Evolutionary conservation across 2,797 vertebrate species (phyloP), one percentile per base, ranked within the genome.

Genomic region (Perodicticus potto): DNA sequence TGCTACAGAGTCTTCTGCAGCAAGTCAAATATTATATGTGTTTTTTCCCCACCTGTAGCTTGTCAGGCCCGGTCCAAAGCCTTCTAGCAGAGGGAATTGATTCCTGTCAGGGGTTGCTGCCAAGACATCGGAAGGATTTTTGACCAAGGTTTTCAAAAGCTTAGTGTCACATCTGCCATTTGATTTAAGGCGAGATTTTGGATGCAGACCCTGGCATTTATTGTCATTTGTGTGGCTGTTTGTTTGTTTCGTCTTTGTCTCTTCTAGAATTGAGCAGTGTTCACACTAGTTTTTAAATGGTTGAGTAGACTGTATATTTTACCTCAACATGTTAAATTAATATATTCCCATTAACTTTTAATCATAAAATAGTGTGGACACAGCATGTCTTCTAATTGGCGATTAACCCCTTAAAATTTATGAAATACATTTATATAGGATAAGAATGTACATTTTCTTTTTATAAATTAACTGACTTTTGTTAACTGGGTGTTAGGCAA

Each of bases 81-180:
- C 98, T 98, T 99, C 99, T 98, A 98, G 97, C 98, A 98, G 98
- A 98, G 99, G 98, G 98, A 98, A 99, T 98, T 98, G 98, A 99
- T 98, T 99, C 98, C 99, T 98, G 98, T 99, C 98, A 99, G 99
- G 98, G 99, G 99, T 99, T 98, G 98, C 99, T 99, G 98, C 99
- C 99, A 98, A 98, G 98, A 99, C 99, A 99, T 99, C 98, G 99
- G 99, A 99, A 99, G 99, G 99, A 99, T 99, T 99, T 99, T 99
- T 99, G 99, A 99, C 99, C 99, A 99, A 99, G 99, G 99, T 99
- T 99, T 99, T 99, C 99, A 99, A 99, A 99, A 99, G 99, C 99
- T 99, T 99, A 98, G 99, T 99, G 99, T 99, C 99, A 99, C 99
- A 99, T 99, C 99, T 99, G 99, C 99, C 99, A 99, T 99, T 98